Evolutionary conservation across 2,888 invertebrate genomes (phyloP), one percentile per base, ranked within the genome.

Genomic region (Caenorhabditis angaria): DNA sequence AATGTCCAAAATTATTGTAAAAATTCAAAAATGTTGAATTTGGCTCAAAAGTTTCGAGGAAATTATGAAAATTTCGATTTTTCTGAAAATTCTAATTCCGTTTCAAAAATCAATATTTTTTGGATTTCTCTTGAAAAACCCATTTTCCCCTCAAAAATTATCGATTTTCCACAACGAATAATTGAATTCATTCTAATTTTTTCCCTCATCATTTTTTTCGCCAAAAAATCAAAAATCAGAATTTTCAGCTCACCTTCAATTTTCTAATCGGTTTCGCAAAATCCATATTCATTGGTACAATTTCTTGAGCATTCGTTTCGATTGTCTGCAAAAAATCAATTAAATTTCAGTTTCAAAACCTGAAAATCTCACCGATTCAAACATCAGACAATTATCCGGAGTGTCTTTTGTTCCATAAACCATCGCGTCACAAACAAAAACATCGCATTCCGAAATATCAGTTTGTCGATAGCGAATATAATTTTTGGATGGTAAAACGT

Each of bases 391-490:
- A 20, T 68, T 62, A 4, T 65, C 65, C 2, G 72, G 72, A 3
- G 48, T 35, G 22, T 62, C 65, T n/a, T 57, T 56, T 0, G 61
- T 25, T 61, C 85, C 85, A 28, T 70, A 58, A n/a, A 86, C 79
- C 53, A 76, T 72, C 12, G 76, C 67, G 63, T 85, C 84, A 51
- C 83, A 81, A 55, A 99, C 92, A 88, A 91, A 97, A 1, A 97
- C 92, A 88, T 97, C 96, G 69, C 91, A 91, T 89, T 99, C 97
- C 0, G 92, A 90, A 74, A 97, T 92, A 90, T 97, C 97, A 0
- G 97, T 97, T 55, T 94, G 93, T 18, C 97, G 93, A 88, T 92
- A 94, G 94, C 87, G 20, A 84, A 27, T 24, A 65, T 78, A 97
- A 85, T 96, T 95, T 74, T 93, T 92, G 86, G 93, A 92, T 87